phyloP scores from a whole-genome alignment of 2,888 invertebrate genomes.

The Cataglyphis rosenhaueri region DNA sequence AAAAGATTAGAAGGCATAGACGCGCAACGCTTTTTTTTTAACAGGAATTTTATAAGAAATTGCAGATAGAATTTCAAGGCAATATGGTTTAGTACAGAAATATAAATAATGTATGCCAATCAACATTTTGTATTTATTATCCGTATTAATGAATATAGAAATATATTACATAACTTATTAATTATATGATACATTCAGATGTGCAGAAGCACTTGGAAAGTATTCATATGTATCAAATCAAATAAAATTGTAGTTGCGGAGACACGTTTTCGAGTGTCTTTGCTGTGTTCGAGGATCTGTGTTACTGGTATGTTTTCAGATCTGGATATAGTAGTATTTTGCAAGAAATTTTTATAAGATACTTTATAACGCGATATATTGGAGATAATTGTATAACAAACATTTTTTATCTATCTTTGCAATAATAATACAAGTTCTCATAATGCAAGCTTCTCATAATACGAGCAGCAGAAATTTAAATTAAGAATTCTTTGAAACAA shows the following conservation, averaged over 20 bases:
- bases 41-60: constrained; percentile 57
- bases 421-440: not conserved
- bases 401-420: constrained; percentile 37
- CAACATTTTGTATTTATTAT: constrained; percentile 77
- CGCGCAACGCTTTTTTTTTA: constrained; percentile 41
- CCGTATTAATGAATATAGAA: constrained; percentile 69
- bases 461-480: not conserved
- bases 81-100: constrained; percentile 68
- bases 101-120: constrained; percentile 74
- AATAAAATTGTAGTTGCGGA: constrained; percentile 65
- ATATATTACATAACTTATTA: constrained; percentile 64
- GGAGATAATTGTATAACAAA: constrained; percentile 2
- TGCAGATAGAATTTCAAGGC: constrained; percentile 64
- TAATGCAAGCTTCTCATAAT: not conserved
- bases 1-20: constrained; percentile 47
- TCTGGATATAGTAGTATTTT: constrained; percentile 55
- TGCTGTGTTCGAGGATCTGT: constrained; percentile 31
- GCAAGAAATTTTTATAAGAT: constrained; percentile 55
- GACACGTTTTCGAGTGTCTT: constrained; percentile 60
- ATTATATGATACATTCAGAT: constrained; percentile 64
- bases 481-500: not conserved
- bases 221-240: constrained; percentile 70
- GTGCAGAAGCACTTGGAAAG: constrained; percentile 57
- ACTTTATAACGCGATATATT: constrained; percentile 26
- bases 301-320: constrained; percentile 61